These are phyloP conservation scores for Ciconia boyciana DNA, from an alignment of 2,113 vertebrate species.

Conservation along the genomic window DNA sequence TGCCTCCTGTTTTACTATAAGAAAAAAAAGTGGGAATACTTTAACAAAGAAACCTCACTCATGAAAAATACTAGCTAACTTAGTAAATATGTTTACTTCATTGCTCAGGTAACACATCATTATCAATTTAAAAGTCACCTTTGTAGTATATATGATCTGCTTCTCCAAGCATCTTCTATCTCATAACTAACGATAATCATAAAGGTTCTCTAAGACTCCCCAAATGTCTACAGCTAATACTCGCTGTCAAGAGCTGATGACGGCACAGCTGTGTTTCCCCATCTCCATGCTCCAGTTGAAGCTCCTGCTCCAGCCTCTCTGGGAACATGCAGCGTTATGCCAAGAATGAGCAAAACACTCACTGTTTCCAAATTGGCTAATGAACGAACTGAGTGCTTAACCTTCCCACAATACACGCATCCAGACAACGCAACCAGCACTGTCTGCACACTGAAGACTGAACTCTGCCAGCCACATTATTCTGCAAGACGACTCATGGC, in stretches of 20 bases:
- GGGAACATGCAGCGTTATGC: conserved; percentile 6
- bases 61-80: not conserved
- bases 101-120: not conserved
- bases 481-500: not conserved
- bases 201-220: not conserved
- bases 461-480: not conserved
- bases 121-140: not conserved
- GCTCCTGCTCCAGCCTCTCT: conserved; percentile 15
- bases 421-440: not conserved
- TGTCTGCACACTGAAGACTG: not conserved
- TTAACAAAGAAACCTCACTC: not conserved
- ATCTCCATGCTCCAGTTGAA: not conserved
- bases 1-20: not conserved
- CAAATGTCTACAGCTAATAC: not conserved
- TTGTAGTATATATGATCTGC: not conserved
- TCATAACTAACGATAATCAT: not conserved
- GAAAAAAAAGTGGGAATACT: not conserved
- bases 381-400: not conserved
- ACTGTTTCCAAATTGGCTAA: conserved; percentile 61
- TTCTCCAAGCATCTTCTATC: not conserved
- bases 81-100: not conserved
- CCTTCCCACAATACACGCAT: not conserved
- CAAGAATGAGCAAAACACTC: conserved; percentile 35
- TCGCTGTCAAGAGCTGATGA: not conserved
- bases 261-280: not conserved